Evolutionary conservation across 2,888 invertebrate species (phyloP), one percentile per base, ranked within the genome.

Genomic region (Meta bourneti): DNA sequence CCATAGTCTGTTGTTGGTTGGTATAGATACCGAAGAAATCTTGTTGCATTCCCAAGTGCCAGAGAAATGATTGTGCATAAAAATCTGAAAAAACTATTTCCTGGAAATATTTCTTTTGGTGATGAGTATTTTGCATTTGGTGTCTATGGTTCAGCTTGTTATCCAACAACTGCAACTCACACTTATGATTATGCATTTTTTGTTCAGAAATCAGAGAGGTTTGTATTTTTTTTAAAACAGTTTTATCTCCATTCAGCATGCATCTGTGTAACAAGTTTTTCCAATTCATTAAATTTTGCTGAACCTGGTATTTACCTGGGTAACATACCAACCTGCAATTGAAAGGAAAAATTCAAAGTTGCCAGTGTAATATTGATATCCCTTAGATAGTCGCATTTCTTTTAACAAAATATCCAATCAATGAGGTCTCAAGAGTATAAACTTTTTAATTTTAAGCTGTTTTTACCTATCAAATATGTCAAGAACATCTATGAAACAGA

Each of bases 141-240:
- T 52, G 72, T 90, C 16, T 80, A 84, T 61, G 84, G 84, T 34
- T 84, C 90, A 54, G 78, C 84, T 20, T 54, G 51, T 61, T 84
- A 79, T 51, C 83, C 83, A 71, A 49, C 78, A 61, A 48, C 72
- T 83, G 90, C 90, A 72, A 90, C 90, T 84, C 90, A 90, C 20
- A 84, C 90, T 9, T 90, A 84, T 84, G 90, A 90, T 20, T 90
- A 90, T 79, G 84, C 84, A 48, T 90, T 90, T 61, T 90, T 78
- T 54, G 20, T 54, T 79, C 78, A 79, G 61, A 84, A 61, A 34
- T 20, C 48, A n/a, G 83, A 89, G 49, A 77, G 71, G 89, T 89
- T 34, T 69, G 20, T 86, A 9, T 13, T 51, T 34, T 13, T 75
- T 34, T 54, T 34, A 61, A 61, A 13, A 13, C 9, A 16, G 7